Conservation (phyloP, 2,797 vertebrate species). For the Rallus crepitans region DNA sequence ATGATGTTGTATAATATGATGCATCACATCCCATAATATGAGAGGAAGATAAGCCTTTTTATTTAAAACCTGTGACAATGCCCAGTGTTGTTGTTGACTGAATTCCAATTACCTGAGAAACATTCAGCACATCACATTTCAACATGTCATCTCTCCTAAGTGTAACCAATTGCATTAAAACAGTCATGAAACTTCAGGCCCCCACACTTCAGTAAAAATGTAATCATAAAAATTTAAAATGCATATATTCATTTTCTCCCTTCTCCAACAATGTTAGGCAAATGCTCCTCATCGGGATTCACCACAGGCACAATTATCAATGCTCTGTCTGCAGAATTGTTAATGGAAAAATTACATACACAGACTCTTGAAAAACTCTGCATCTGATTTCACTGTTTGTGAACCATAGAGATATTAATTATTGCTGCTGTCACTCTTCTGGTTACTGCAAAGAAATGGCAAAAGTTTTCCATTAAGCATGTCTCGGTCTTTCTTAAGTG, state of each 20-base stretch:
- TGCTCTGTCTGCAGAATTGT: slow-evolving; percentile 65
- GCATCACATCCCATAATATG: not conserved
- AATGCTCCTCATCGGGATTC: slow-evolving; percentile 52
- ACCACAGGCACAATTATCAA: slow-evolving; percentile 66
- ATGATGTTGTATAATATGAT: slow-evolving; percentile 32
- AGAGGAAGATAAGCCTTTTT: slow-evolving; percentile 34
- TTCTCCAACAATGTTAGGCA: slow-evolving; percentile 60
- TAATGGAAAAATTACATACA: slow-evolving; percentile 77
- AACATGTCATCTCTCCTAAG: slow-evolving; percentile 65
- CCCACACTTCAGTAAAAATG: slow-evolving; percentile 62
- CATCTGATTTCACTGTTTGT: slow-evolving; percentile 69
- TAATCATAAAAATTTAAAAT: slow-evolving; percentile 76
- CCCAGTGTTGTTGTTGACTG: slow-evolving; percentile 60
- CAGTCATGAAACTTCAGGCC: slow-evolving; percentile 49
- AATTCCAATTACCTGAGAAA: slow-evolving; percentile 73
- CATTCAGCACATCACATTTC: slow-evolving; percentile 63
- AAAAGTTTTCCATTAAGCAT: not conserved
- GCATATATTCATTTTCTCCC: slow-evolving; percentile 64
- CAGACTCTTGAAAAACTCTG: slow-evolving; percentile 56
- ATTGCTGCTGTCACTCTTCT: slow-evolving; percentile 39
- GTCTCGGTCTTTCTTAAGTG: not conserved
- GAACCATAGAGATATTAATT: slow-evolving; percentile 51
- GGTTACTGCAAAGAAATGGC: not conserved
- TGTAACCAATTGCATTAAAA: slow-evolving; percentile 76
- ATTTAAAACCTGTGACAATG: slow-evolving; percentile 60